Conservation (phyloP, 1,140 invertebrate genomes). For the Ostrea edulis region DNA sequence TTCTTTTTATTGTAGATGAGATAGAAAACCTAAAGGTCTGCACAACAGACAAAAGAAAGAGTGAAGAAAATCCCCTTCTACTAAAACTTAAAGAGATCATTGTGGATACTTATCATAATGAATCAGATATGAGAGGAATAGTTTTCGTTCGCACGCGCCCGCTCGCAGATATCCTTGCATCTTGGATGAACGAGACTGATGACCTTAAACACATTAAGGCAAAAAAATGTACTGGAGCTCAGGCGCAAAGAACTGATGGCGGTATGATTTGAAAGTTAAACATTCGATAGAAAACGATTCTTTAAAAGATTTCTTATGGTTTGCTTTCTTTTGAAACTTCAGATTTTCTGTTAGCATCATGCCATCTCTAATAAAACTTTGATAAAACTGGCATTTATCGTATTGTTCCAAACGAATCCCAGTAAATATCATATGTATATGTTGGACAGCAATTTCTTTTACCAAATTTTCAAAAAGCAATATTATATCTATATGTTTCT, state of each 20-base stretch:
- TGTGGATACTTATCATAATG: slow-evolving; percentile 46
- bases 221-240: slow-evolving; percentile 61
- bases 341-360: no score
- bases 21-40: background rate
- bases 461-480: no score
- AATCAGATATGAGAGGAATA: slow-evolving; percentile 65
- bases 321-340: no score
- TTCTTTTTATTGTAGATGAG: background rate
- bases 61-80: slow-evolving; percentile 1
- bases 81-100: slow-evolving; percentile 47
- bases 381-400: no score
- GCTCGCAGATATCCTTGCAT: slow-evolving; percentile 56
- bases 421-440: no score
- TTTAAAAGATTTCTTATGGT: no score
- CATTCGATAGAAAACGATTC: no score
- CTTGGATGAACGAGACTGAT: slow-evolving; percentile 65
- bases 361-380: no score
- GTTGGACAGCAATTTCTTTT: no score
- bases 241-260: slow-evolving; percentile 56
- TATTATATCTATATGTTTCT: no score
- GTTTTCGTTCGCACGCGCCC: slow-evolving; percentile 69
- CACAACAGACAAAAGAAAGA: background rate
- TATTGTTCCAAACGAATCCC: no score
- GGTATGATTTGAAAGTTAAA: background rate
- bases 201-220: slow-evolving; percentile 59